These are phyloP conservation scores for Sycophaga agraensis DNA, from an alignment of 1,140 invertebrate species.

Conservation along the genomic window DNA sequence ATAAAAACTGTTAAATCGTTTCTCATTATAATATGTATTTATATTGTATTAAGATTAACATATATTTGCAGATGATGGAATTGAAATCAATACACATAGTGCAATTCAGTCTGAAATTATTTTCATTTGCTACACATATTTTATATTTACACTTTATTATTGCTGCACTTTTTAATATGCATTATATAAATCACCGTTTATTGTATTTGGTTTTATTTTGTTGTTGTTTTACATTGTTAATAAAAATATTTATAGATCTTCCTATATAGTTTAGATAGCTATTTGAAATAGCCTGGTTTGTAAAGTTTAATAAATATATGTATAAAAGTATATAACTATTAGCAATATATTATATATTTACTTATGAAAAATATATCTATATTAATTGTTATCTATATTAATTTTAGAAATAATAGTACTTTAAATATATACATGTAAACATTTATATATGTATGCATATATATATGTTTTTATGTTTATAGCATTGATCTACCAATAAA, in stretches of 20 bases:
- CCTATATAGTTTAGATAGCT: conserved; percentile 10
- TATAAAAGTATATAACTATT: background rate
- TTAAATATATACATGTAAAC: conserved; percentile 33
- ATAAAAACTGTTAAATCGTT: no score
- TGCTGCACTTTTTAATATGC: conserved; percentile 19
- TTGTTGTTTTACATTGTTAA: conserved; percentile 20
- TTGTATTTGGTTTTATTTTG: conserved; percentile 19
- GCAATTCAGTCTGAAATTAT: background rate
- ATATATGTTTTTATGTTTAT: conserved; percentile 23
- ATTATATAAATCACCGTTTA: conserved; percentile 16
- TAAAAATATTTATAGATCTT: conserved; percentile 16
- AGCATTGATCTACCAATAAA: conserved; percentile 55
- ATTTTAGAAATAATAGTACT: conserved; percentile 51
- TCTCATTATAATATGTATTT: no score
- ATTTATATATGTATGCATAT: no score
- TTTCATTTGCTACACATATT: background rate
- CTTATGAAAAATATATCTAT: conserved; percentile 17
- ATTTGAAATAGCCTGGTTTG: conserved; percentile 19
- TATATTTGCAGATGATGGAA: no score
- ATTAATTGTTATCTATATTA: conserved; percentile 43
- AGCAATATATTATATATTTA: conserved; percentile 9
- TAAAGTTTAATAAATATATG: conserved; percentile 8
- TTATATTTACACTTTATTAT: background rate
- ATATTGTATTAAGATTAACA: no score
- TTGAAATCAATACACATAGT: no score